Evolutionary conservation across 2,113 vertebrate species (phyloP).

Genomic region (Eolophus roseicapilla): DNA sequence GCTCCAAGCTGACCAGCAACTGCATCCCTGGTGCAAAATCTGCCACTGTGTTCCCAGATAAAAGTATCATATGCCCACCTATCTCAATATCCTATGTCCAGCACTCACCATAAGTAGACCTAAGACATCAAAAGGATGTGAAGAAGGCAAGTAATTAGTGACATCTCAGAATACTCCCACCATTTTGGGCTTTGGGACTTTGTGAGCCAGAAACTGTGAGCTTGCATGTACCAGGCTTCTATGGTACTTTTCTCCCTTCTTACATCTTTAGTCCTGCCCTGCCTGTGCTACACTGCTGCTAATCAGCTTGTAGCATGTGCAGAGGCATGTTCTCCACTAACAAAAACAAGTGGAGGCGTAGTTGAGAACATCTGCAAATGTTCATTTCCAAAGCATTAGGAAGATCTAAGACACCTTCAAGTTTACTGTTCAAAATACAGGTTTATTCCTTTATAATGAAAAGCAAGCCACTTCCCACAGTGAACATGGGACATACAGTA

Average conservation of each 20-base stretch:
- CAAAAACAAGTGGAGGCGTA: background rate
- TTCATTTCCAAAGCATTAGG: background rate
- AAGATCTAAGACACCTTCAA: background rate
- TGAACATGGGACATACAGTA: background rate
- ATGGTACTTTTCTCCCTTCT: background rate
- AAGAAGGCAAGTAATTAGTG: background rate
- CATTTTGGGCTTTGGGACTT: background rate
- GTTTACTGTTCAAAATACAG: background rate
- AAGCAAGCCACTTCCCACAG: background rate
- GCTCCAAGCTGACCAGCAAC: background rate
- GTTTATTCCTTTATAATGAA: background rate
- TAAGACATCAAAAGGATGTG: background rate
- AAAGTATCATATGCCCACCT: background rate
- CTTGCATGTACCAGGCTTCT: background rate
- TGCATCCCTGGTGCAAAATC: background rate
- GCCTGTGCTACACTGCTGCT: background rate
- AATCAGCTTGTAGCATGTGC: background rate
- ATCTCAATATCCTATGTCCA: background rate
- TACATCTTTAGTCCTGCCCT: background rate
- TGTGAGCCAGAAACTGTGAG: background rate
- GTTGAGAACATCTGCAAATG: fast-evolving
- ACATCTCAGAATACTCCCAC: background rate
- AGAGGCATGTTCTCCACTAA: background rate
- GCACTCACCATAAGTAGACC: background rate
- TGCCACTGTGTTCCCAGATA: background rate